Evolutionary conservation across 2,888 invertebrate species (phyloP).

Genomic region (Heliconius ethilla): DNA sequence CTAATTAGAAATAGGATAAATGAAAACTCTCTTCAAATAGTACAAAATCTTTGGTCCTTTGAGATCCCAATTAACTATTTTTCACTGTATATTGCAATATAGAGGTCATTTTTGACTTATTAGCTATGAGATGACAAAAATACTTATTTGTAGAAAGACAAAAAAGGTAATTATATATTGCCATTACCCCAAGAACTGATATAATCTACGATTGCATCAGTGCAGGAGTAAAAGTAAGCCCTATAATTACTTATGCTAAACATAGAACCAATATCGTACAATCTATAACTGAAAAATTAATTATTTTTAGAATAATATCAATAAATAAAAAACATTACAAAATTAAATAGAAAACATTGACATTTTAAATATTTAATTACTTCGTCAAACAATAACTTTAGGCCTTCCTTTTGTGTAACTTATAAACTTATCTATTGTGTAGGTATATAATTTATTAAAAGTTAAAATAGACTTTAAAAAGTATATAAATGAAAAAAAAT

Average conservation of each 20-base stretch:
- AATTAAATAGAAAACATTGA: no score
- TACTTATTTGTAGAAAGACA: background rate
- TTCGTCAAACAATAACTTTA: no score
- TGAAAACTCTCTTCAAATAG: no score
- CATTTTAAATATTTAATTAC: no score
- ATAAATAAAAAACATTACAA: no score
- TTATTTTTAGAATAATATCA: no score
- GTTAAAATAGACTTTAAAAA: conserved; percentile 35
- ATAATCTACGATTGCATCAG: conserved; percentile 46
- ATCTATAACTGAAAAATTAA: no score
- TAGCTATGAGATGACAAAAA: background rate
- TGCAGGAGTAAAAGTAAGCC: conserved; percentile 46
- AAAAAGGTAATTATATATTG: no score
- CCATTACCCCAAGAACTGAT: background rate
- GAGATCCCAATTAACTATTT: no score
- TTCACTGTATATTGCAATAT: no score
- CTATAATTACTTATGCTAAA: conserved; percentile 44
- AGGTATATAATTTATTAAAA: background rate
- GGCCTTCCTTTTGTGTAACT: background rate
- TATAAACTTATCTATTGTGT: background rate
- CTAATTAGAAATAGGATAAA: no score
- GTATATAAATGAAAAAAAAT: conserved; percentile 42
- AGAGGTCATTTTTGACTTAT: background rate
- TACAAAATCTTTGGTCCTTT: no score
- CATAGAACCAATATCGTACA: conserved; percentile 31